phyloP scores from a whole-genome alignment of 2,797 vertebrate genomes.

The Pseudomugil tenellus region DNA sequence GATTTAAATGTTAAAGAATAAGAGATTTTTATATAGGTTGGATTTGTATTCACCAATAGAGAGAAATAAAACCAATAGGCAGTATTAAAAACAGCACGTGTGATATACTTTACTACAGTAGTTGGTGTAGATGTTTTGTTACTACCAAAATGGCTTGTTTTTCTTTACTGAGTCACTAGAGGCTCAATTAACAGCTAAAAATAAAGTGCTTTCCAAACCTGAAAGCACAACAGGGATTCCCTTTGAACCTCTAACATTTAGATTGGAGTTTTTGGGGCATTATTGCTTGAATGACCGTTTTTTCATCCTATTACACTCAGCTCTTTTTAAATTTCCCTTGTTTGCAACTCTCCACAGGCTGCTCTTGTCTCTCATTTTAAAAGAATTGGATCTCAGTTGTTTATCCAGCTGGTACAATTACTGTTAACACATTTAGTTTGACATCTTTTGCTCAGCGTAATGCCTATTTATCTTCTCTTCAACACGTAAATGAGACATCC shows the following conservation, averaged over 20 bases:
- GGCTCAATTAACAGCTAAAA: conserved; percentile 60
- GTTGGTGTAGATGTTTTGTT: conserved; percentile 15
- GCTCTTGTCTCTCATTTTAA: background rate
- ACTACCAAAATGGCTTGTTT: conserved; percentile 26
- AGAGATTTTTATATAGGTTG: conserved; percentile 8
- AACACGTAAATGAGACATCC: no score
- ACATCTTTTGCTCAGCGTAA: background rate
- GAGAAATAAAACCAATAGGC: background rate
- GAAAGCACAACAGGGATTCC: conserved; percentile 32
- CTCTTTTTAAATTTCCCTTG: background rate
- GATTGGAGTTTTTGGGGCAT: conserved; percentile 10
- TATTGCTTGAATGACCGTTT: conserved; percentile 9
- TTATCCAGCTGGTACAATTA: background rate
- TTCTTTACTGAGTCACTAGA: conserved; percentile 48
- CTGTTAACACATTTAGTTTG: background rate
- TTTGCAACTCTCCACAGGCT: background rate
- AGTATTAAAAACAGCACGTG: conserved; percentile 2
- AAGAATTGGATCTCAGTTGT: background rate
- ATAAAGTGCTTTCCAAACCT: conserved; percentile 42
- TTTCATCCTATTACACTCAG: conserved; percentile 4
- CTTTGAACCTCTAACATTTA: conserved; percentile 40
- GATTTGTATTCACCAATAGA: conserved; percentile 11
- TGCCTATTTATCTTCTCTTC: no score
- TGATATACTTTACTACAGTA: conserved; percentile 15
- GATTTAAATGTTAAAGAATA: background rate